A percentile compares a stretch with the other conserved stretches of the same genome.
Evolutionary conservation across 2,797 vertebrate species (phyloP).

Genomic region (Florisuga fusca): DNA sequence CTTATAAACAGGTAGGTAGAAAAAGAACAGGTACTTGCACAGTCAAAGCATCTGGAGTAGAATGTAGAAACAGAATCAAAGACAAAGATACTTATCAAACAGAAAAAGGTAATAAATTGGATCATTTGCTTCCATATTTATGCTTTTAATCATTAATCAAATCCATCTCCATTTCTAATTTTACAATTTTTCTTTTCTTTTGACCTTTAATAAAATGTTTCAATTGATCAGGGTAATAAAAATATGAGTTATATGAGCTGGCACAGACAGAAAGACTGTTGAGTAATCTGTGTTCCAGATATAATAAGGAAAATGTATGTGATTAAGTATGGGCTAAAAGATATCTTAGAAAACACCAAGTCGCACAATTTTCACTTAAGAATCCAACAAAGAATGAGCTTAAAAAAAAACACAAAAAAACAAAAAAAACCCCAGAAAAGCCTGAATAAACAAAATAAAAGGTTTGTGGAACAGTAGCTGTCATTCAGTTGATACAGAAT

Average conservation of each 20-base stretch:
- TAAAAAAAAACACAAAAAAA: too few relatives aligned
- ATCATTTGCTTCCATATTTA: constrained; percentile 66
- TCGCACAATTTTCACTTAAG: background rate
- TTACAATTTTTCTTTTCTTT: constrained; percentile 73
- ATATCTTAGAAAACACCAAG: background rate
- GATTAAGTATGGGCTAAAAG: background rate
- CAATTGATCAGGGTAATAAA: constrained; percentile 73
- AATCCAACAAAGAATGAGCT: background rate
- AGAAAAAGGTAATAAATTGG: constrained; percentile 60
- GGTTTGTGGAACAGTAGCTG: background rate
- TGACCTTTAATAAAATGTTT: constrained; percentile 75
- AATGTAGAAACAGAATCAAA: constrained; percentile 4
- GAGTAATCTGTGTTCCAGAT: constrained; percentile 50
- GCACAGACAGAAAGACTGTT: constrained; percentile 35
- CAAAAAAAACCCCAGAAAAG: background rate
- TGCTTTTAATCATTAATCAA: constrained; percentile 65
- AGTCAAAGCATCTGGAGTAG: background rate
- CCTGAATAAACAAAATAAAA: background rate
- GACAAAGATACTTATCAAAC: constrained; percentile 41
- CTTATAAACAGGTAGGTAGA: background rate
- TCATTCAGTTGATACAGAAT: background rate
- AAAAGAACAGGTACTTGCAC: background rate
- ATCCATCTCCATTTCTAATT: constrained; percentile 72
- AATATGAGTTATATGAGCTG: constrained; percentile 69
- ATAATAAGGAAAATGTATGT: constrained; percentile 20